These are phyloP conservation scores for Lasiurus borealis DNA, from an alignment of 2,113 vertebrate species.

Conservation along the genomic window DNA sequence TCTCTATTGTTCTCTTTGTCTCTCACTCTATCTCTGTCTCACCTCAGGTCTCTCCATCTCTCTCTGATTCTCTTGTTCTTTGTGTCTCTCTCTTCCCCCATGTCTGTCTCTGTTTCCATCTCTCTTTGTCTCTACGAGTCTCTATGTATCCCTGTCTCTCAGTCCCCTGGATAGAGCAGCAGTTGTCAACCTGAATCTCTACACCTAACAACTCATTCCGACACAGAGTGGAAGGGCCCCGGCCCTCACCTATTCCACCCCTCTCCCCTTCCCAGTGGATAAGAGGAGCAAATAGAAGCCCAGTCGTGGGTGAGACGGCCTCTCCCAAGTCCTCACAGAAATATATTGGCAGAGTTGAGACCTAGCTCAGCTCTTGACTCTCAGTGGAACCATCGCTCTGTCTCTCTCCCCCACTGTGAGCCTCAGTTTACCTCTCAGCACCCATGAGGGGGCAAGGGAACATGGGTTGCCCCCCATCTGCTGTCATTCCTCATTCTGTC, in stretches of 20 bases:
- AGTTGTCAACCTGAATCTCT: not conserved
- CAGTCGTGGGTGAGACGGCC: not conserved
- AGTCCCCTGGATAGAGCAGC: not conserved
- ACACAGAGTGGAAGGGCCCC: not conserved
- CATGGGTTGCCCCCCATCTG: not conserved
- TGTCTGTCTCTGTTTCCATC: not conserved
- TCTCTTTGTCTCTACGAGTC: not conserved
- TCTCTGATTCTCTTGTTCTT: slow-evolving; percentile 9
- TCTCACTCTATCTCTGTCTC: not conserved
- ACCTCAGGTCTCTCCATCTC: not conserved
- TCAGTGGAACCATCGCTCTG: not conserved
- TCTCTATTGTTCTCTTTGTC: slow-evolving; percentile 2
- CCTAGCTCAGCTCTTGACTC: not conserved
- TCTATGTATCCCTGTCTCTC: slow-evolving; percentile 2
- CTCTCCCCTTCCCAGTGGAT: not conserved
- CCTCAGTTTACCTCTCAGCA: slow-evolving; percentile 42
- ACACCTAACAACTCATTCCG: not conserved
- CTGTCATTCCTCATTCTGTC: not conserved
- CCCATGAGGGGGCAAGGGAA: not conserved
- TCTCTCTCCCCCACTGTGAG: not conserved
- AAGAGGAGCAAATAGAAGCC: not conserved
- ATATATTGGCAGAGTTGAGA: not conserved
- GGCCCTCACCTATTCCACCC: not conserved
- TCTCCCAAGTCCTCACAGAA: not conserved
- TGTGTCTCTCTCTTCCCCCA: not conserved